Evolutionary conservation across 2,888 invertebrate species (phyloP).

Genomic region (Pseudanteris insignis): DNA sequence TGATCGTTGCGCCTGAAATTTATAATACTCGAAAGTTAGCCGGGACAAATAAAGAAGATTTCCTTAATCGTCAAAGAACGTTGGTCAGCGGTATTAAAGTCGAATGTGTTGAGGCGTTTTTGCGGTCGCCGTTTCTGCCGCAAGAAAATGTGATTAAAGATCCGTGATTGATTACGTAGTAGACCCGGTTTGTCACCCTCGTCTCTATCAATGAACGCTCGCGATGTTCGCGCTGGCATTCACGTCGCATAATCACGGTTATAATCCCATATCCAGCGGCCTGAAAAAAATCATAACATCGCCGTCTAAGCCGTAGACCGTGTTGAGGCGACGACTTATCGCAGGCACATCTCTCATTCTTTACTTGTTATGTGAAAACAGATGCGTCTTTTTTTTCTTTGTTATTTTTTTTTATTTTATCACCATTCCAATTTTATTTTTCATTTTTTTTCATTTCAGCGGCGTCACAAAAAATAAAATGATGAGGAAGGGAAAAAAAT

Average conservation of each 20-base stretch:
- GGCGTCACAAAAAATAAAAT: constrained; percentile 13
- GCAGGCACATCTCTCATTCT: constrained; percentile 26
- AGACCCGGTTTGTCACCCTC: constrained; percentile 41
- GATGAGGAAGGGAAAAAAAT: constrained; percentile 19
- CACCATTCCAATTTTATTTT: no score
- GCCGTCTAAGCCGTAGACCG: constrained; percentile 38
- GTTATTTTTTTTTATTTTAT: no score
- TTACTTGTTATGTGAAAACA: constrained; percentile 5
- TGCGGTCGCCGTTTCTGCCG: neutral
- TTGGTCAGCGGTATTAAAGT: constrained; percentile 26
- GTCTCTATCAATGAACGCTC: constrained; percentile 25
- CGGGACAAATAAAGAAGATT: constrained; percentile 24
- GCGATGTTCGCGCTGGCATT: constrained; percentile 6
- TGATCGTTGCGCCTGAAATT: constrained; percentile 17
- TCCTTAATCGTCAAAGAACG: constrained; percentile 31
- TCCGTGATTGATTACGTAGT: constrained; percentile 36
- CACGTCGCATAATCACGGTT: constrained; percentile 15
- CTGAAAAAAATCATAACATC: constrained; percentile 33
- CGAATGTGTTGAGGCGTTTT: constrained; percentile 10
- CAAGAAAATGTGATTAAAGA: constrained; percentile 32
- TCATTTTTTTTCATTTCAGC: no score
- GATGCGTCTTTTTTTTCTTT: no score
- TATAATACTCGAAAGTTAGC: constrained; percentile 23
- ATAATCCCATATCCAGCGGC: constrained; percentile 39
- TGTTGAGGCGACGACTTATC: constrained; percentile 27